Evolutionary conservation across 2,113 vertebrate genomes (phyloP).

Genomic region (Tachycineta bicolor): DNA sequence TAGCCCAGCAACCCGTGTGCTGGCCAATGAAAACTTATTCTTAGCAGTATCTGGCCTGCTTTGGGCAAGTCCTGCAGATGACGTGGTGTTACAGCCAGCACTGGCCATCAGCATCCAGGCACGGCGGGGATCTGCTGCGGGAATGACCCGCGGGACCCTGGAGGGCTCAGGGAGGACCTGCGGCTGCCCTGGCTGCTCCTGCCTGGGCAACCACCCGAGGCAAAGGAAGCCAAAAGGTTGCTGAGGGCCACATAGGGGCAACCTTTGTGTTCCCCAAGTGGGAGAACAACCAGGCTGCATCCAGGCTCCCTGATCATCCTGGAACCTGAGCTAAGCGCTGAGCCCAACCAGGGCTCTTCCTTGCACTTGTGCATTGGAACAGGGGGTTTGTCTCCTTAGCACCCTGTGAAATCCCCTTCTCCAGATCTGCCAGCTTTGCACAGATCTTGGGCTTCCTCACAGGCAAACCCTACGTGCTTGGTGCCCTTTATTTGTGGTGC

Average conservation of each 20-base stretch:
- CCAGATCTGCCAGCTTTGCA: background rate
- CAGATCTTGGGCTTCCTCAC: background rate
- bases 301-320: background rate
- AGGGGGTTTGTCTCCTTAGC: background rate
- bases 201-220: background rate
- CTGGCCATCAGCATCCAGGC: background rate
- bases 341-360: background rate
- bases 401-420: background rate
- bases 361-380: accelerated
- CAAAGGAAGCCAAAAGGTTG: background rate
- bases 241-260: background rate
- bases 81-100: background rate
- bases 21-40: background rate
- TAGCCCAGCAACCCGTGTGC: background rate
- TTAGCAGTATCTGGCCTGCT: background rate
- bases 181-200: background rate
- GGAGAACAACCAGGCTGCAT: background rate
- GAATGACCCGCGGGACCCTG: background rate
- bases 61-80: background rate
- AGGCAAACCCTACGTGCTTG: background rate
- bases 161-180: background rate
- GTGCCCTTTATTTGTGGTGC: background rate
- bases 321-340: background rate
- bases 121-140: background rate
- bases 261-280: background rate